Evolutionary conservation across 2,888 invertebrate species (phyloP), one percentile per base, ranked within the genome.

Genomic region (Calliopum simillimum): DNA sequence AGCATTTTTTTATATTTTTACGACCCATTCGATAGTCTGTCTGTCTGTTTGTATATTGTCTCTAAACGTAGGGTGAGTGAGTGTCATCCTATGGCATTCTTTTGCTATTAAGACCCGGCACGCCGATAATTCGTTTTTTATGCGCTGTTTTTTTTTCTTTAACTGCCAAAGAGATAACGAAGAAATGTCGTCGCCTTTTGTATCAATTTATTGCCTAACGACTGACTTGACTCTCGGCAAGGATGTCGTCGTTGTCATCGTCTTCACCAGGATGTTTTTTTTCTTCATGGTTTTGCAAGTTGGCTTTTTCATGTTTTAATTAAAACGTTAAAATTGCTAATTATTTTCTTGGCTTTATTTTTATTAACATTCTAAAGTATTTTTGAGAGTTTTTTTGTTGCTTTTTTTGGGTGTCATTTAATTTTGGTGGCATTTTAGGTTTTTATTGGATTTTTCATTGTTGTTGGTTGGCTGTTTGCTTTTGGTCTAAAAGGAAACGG

Each of bases 191-290:
- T 64, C 64, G 70, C 55, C 56, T 56, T 72, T 74, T 80, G 81
- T 78, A 72, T 78, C 79, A 79, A 77, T 83, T 82, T 82, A 82
- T 82, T 82, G 81, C 82, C 80, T 82, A 82, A 82, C 82, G 82
- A 82, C 83, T 80, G 80, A 66, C 71, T 72, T 71, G 66, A 64
- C 49, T 14, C 33, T 12, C 12, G 49, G 64, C n/a, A 61, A 23
- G 14, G 16, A 4, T n/a, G 51, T 16, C 25, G 41, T 63, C 51
- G 43, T 14, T 8, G 8, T 5, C 33, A 33, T 16, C 25, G 41
- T 63, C 51, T 19, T 14, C 33, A 33, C 8, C 33, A 33, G 33
- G 33, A 33, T 33, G 33, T 8, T 33, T n/a, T n/a, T 47, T 25
- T 21, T 25, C 78, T 77, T 73, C 77, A 79, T 75, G 77, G 76